A percentile compares a stretch with the other conserved stretches of the same genome.
Evolutionary conservation across 2,888 invertebrate species (phyloP).

Genomic region (Nemurella pictetii): DNA sequence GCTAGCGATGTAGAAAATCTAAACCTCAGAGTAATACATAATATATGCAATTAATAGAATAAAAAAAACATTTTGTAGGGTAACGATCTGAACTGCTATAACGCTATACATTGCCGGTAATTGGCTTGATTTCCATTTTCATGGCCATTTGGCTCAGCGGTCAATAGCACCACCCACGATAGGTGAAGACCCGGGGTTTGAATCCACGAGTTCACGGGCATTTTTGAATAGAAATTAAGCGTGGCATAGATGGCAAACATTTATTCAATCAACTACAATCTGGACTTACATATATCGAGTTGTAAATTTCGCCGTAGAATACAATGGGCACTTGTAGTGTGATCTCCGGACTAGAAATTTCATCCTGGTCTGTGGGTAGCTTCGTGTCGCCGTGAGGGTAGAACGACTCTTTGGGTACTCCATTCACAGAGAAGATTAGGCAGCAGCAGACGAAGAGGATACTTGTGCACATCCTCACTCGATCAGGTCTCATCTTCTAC

Average conservation of each 20-base stretch:
- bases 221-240: background rate
- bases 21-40: too few species aligned
- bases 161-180: too few species aligned
- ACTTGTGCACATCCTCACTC: background rate
- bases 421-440: conserved; percentile 46
- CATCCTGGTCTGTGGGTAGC: conserved; percentile 57
- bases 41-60: too few species aligned
- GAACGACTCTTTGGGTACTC: conserved; percentile 59
- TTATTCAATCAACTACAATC: background rate
- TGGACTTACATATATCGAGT: conserved; percentile 79
- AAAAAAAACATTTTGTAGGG: too few species aligned
- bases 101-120: too few species aligned
- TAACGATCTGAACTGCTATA: too few species aligned
- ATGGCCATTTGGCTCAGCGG: too few species aligned
- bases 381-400: conserved; percentile 65
- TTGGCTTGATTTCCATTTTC: too few species aligned
- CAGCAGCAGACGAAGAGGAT: background rate
- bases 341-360: conserved; percentile 67
- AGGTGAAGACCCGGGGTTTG: too few species aligned
- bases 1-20: too few species aligned
- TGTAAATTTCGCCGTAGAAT: conserved; percentile 77
- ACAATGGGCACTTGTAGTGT: conserved; percentile 70
- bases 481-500: conserved; percentile 9
- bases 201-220: background rate
- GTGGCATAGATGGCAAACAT: background rate